Percentiles rank a stretch among this genome's conserved stretches.
These are phyloP conservation scores for Sebastes variabilis DNA, from an alignment of 2,797 vertebrate species.

Conservation along the genomic window DNA sequence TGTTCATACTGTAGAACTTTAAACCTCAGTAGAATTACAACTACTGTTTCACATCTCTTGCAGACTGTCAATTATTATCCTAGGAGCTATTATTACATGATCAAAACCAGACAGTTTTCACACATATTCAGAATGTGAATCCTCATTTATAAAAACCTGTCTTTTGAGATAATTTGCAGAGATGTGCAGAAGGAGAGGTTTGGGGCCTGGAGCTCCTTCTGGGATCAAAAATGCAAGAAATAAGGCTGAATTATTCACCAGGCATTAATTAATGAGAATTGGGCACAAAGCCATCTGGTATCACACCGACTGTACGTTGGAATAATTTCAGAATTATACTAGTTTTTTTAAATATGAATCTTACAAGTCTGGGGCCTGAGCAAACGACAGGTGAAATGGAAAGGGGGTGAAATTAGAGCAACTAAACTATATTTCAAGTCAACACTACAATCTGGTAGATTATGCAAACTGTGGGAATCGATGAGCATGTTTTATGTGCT, in stretches of 20 bases:
- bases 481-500: not conserved
- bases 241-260: constrained; percentile 56
- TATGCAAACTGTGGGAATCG: not conserved
- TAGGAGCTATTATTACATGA: not conserved
- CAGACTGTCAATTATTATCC: not conserved
- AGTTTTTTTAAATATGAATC: not conserved
- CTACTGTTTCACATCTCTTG: not conserved
- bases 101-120: constrained; percentile 1
- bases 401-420: not conserved
- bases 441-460: not conserved
- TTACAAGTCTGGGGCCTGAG: not conserved
- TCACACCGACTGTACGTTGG: not conserved
- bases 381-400: not conserved
- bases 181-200: not conserved
- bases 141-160: constrained; percentile 3
- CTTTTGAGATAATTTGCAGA: not conserved
- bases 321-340: not conserved
- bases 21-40: not conserved
- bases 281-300: not conserved
- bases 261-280: constrained; percentile 17
- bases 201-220: not conserved
- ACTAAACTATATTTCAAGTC: not conserved
- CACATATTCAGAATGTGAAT: not conserved
- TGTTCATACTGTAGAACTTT: not conserved
- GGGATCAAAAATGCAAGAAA: constrained; percentile 34